These are phyloP conservation scores for Thymelicus sylvestris DNA, from an alignment of 2,888 invertebrate genomes.

Conservation along the genomic window DNA sequence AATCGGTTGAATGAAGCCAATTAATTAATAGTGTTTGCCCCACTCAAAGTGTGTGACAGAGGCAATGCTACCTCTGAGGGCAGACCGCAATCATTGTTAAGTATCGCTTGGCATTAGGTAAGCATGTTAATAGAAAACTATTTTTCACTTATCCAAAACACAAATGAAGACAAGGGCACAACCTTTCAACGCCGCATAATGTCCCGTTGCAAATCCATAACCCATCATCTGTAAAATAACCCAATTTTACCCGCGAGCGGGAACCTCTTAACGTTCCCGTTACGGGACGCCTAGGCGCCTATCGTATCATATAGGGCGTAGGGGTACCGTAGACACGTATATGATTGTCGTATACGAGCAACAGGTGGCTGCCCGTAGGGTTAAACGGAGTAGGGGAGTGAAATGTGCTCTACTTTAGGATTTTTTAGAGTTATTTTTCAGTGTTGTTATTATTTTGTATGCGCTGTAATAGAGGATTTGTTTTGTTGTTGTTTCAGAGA, in stretches of 20 bases:
- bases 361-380: conserved; percentile 83
- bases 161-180: too few relatives aligned
- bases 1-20: too few relatives aligned
- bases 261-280: conserved; percentile 50
- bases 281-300: conserved; percentile 48
- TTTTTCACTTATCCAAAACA: conserved; percentile 48
- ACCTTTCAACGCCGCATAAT: too few relatives aligned
- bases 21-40: too few relatives aligned
- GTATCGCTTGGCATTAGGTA: too few relatives aligned
- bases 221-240: conserved; percentile 69
- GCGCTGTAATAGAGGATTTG: neutral
- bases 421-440: conserved; percentile 8
- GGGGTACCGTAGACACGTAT: conserved; percentile 62
- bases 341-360: conserved; percentile 75
- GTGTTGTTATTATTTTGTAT: neutral
- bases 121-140: too few relatives aligned
- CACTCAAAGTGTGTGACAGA: too few relatives aligned
- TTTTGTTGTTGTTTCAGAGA: neutral
- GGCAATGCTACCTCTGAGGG: too few relatives aligned
- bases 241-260: conserved; percentile 67
- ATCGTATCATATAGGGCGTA: conserved; percentile 46
- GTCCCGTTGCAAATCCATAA: conserved; percentile 40
- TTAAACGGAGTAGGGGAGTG: conserved; percentile 63
- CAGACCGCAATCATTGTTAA: too few relatives aligned
- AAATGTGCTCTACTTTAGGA: conserved; percentile 57